phyloP scores from a whole-genome alignment of 2,113 vertebrate species.

The Brachirus orientalis region DNA sequence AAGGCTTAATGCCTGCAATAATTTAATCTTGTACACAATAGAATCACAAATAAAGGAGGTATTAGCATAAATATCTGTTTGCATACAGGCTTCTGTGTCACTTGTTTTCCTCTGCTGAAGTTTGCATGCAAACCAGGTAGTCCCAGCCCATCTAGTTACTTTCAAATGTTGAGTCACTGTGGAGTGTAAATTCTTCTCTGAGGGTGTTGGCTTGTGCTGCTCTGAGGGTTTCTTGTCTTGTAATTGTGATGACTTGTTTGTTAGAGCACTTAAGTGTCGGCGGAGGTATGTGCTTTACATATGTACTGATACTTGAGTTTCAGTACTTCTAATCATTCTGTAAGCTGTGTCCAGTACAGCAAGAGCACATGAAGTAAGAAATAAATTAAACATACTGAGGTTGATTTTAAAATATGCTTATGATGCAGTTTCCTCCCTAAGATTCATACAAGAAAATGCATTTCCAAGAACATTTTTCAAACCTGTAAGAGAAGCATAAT shows the following conservation, averaged over 20 bases:
- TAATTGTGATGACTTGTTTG: too few species aligned
- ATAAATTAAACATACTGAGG: not conserved
- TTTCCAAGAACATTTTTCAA: conserved; percentile 7
- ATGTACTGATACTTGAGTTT: too few species aligned
- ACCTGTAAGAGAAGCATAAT: conserved; percentile 4
- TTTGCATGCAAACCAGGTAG: not conserved
- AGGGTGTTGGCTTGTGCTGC: too few species aligned
- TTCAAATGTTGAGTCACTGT: too few species aligned
- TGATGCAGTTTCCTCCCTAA: conserved; percentile 1
- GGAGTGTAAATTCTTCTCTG: too few species aligned
- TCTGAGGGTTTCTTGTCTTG: too few species aligned
- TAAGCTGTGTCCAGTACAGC: too few species aligned
- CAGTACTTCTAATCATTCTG: too few species aligned
- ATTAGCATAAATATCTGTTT: not conserved
- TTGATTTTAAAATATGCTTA: conserved; percentile 9
- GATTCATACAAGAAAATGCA: conserved; percentile 13
- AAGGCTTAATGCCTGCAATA: not conserved
- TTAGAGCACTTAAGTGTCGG: too few species aligned
- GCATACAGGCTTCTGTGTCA: not conserved
- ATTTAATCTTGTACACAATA: not conserved
- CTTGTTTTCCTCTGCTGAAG: not conserved
- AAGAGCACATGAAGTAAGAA: too few species aligned
- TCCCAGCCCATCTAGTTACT: not conserved
- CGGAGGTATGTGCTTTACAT: too few species aligned
- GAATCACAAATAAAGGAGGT: not conserved